phyloP scores from a whole-genome alignment of 2,888 invertebrate species.

The Melanchra persicariae region DNA sequence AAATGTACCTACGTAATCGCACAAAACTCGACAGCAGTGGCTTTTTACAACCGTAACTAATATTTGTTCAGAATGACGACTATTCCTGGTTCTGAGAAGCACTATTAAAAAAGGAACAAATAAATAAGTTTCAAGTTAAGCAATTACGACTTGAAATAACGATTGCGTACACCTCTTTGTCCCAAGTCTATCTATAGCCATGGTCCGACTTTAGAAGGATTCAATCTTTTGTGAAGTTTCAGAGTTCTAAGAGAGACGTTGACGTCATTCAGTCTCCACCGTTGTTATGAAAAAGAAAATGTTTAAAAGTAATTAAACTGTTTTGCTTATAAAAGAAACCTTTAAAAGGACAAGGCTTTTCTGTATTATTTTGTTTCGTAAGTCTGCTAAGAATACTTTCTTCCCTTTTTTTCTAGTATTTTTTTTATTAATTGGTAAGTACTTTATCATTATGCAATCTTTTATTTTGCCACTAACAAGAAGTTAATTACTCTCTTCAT shows the following conservation, averaged over 20 bases:
- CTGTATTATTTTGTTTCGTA: slow-evolving; percentile 7
- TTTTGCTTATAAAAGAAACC: slow-evolving; percentile 13
- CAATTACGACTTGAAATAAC: slow-evolving; percentile 21
- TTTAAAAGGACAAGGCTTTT: slow-evolving; percentile 5
- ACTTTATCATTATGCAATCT: too few species aligned
- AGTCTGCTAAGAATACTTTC: not conserved
- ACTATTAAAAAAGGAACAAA: slow-evolving; percentile 9
- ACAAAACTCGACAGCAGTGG: not conserved
- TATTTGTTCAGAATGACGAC: not conserved
- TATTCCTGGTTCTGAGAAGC: not conserved
- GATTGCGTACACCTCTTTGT: slow-evolving; percentile 41
- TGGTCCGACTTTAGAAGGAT: slow-evolving; percentile 31
- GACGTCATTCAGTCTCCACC: slow-evolving; percentile 18
- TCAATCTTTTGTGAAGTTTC: slow-evolving; percentile 25
- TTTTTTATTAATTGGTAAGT: too few species aligned
- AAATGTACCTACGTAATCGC: not conserved
- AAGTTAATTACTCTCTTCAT: too few species aligned
- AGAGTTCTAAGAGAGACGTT: slow-evolving; percentile 6
- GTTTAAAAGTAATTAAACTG: not conserved
- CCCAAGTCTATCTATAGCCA: slow-evolving; percentile 25
- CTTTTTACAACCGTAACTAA: not conserved
- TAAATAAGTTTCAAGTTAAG: slow-evolving; percentile 13
- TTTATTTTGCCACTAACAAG: too few species aligned
- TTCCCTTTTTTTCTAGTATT: not conserved
- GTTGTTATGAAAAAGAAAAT: slow-evolving; percentile 8